phyloP scores from a whole-genome alignment of 2,888 invertebrate species.

The Zelleria hepariella region DNA sequence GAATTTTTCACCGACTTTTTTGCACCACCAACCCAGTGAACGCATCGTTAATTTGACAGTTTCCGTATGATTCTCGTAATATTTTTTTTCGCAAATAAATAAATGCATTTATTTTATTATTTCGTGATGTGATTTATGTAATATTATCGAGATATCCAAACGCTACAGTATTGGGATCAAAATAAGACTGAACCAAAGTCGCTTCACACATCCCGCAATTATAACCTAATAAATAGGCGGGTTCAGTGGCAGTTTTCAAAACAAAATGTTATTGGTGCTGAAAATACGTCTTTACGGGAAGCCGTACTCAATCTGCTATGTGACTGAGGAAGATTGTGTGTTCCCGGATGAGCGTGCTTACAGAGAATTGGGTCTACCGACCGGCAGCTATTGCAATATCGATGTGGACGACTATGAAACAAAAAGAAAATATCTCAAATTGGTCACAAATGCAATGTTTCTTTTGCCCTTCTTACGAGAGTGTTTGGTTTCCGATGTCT shows the following conservation, averaged over 20 bases:
- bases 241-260: not conserved
- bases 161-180: not conserved
- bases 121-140: not conserved
- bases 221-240: not conserved
- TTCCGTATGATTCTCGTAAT: not conserved
- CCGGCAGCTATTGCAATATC: slow-evolving; percentile 27
- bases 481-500: slow-evolving; percentile 41
- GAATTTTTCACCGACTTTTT: not conserved
- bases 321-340: slow-evolving; percentile 35
- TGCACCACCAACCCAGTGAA: not conserved
- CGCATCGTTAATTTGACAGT: not conserved
- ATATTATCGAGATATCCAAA: not conserved
- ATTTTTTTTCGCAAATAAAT: not conserved
- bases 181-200: not conserved
- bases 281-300: slow-evolving; percentile 40
- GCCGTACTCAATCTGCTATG: slow-evolving; percentile 41
- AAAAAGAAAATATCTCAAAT: slow-evolving; percentile 24
- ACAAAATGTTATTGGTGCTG: slow-evolving; percentile 42
- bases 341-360: slow-evolving; percentile 33
- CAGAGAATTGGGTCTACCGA: slow-evolving; percentile 36
- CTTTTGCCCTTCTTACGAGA: slow-evolving; percentile 47
- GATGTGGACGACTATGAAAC: slow-evolving; percentile 18
- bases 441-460: slow-evolving; percentile 38
- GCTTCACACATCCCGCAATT: slow-evolving; percentile 1
- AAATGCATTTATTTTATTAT: not conserved